Percentiles rank a stretch among this genome's conserved stretches.
Conservation (phyloP, 2,113 vertebrate species). For the Macquaria ambigua region DNA sequence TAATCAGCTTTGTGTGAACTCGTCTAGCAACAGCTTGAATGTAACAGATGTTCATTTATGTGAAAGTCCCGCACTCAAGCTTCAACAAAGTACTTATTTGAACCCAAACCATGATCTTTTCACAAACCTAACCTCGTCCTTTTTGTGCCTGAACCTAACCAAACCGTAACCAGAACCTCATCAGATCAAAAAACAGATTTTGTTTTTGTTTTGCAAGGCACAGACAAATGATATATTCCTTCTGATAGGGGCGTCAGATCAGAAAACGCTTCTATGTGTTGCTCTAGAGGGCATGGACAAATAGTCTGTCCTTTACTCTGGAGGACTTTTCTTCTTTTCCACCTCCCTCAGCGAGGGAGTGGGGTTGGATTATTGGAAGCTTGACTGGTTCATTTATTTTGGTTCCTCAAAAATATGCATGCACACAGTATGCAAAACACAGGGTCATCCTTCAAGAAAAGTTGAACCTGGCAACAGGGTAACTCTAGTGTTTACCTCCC, state of each 20-base stretch:
- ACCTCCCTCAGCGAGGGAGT: no score
- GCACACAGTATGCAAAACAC: neutral
- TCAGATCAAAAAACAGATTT: no score
- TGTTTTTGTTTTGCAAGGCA: neutral
- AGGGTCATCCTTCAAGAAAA: neutral
- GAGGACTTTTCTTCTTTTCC: neutral
- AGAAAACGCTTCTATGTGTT: neutral
- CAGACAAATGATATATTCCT: neutral
- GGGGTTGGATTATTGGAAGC: neutral
- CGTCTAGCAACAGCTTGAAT: no score
- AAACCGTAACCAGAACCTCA: no score
- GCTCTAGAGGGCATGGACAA: neutral
- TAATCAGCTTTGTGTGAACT: no score
- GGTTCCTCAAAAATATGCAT: neutral
- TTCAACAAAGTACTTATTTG: no score
- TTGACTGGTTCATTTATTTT: neutral
- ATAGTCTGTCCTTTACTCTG: neutral
- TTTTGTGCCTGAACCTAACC: neutral
- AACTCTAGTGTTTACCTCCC: neutral
- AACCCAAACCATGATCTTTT: no score
- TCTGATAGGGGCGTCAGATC: neutral
- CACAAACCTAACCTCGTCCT: no score
- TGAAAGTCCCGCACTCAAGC: no score
- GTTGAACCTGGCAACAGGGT: neutral
- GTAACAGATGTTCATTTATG: no score